Base-by-base conservation (phyloP, 1,140 invertebrate genomes). In the Coenobita brevimanus region DNA sequence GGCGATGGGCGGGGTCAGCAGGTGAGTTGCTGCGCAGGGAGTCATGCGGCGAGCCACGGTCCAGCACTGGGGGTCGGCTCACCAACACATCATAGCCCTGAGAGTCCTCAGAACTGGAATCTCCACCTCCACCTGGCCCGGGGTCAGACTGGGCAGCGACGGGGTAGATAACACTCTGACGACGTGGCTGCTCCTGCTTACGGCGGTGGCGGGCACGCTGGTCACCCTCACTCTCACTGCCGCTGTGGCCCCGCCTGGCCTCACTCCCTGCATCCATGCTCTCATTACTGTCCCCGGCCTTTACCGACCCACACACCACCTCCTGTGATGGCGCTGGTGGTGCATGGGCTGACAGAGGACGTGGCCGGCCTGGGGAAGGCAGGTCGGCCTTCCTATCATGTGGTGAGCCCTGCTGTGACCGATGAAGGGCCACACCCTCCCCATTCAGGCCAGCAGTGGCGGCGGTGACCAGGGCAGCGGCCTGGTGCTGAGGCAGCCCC, bases 151-250 rank as follows among this genome's bases (percentile, higher is more conserved):
- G 82, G 17, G 73, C 54, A 36, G 88, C 81, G 27, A 75, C 62
- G 0, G 89, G 76, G 75, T 90, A 90, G 43, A 90, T 90, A 24
- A 90, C 90, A 54, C 82, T 89, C 84, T 90, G 90, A 4, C 90
- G 88, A 21, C 88, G 50, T 8, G 90, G 90, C 73, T 90, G 90
- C 36, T 90, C 90, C 60, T 90, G 90, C 64, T 90, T 90, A 21
- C 90, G 87, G 0, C 88, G 78, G 76, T 90, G 90, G n/a, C 90
- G 81, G 41, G 78, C 64, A 33, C 88, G 79, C 30, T 90, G 89
- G 30, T 89, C 89, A 13, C 89, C 89, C 50, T 89, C 89, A 67
- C 89, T 89, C 50, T 89, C 89, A 64, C 89, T 89, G 24, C 89
- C 89, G 75, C 89, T 89, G 33, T 83, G 89, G 21, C 62, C 82